phyloP scores from a whole-genome alignment of 1,140 invertebrate genomes.

The Holcopasites calliopsidis region DNA sequence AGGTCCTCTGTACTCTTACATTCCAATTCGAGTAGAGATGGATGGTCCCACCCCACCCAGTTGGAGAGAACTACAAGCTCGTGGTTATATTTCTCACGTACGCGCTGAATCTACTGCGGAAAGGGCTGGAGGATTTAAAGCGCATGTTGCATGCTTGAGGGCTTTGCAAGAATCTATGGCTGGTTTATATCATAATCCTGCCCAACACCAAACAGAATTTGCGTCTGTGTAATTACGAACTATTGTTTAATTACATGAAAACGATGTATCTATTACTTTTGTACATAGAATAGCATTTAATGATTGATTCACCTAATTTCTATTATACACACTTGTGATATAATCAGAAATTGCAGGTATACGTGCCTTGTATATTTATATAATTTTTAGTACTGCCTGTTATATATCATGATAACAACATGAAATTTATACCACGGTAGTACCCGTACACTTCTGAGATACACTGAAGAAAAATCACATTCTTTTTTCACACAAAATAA shows the following conservation, averaged over 20 bases:
- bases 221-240: slow-evolving; percentile 36
- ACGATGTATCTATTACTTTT: slow-evolving; percentile 28
- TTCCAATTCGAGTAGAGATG: slow-evolving; percentile 80
- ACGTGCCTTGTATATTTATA: slow-evolving; percentile 42
- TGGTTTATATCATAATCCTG: slow-evolving; percentile 86
- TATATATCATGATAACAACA: not conserved
- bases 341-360: slow-evolving; percentile 30
- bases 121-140: slow-evolving; percentile 92
- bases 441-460: slow-evolving; percentile 2
- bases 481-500: slow-evolving; percentile 20
- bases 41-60: slow-evolving; percentile 88
- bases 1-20: slow-evolving; percentile 87
- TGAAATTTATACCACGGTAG: slow-evolving; percentile 25
- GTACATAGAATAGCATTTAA: slow-evolving; percentile 14
- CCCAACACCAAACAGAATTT: slow-evolving; percentile 54
- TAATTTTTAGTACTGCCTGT: slow-evolving; percentile 16
- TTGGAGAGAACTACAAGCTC: slow-evolving; percentile 82
- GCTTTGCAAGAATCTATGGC: slow-evolving; percentile 94
- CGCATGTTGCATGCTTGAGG: slow-evolving; percentile 90
- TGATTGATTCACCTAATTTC: not conserved
- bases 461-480: not conserved
- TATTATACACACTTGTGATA: slow-evolving; percentile 16
- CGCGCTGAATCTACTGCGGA: slow-evolving; percentile 85
- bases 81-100: slow-evolving; percentile 90
- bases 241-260: slow-evolving; percentile 11